phyloP scores from a whole-genome alignment of 2,888 invertebrate genomes.

The Clanis bilineata region DNA sequence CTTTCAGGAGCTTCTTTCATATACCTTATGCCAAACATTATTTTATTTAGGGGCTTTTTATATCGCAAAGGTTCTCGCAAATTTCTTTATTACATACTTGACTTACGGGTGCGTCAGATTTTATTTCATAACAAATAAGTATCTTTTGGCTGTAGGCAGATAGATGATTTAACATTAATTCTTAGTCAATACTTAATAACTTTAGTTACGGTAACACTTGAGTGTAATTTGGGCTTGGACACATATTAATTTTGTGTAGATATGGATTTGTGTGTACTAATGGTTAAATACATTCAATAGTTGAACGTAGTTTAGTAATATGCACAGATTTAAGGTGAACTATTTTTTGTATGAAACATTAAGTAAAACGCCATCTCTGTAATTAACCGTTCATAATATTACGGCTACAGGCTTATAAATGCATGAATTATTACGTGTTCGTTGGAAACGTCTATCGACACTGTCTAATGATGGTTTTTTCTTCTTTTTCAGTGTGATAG shows the following conservation, averaged over 20 bases:
- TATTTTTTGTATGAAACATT: background rate
- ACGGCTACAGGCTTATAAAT: constrained; percentile 4
- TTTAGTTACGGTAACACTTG: background rate
- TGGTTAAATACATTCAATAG: background rate
- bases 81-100: constrained; percentile 11
- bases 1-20: constrained; percentile 36
- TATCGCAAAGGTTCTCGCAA: constrained; percentile 5
- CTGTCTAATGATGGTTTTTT: constrained; percentile 33
- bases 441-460: background rate
- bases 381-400: constrained; percentile 5
- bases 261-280: background rate
- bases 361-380: constrained; percentile 10
- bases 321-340: background rate
- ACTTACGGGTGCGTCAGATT: background rate
- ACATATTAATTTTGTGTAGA: background rate
- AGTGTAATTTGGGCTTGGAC: background rate
- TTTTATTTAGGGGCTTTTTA: constrained; percentile 13
- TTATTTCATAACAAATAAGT: constrained; percentile 7
- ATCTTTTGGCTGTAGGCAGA: background rate
- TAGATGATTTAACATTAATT: background rate
- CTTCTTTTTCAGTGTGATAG: constrained; percentile 93
- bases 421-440: constrained; percentile 2
- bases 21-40: constrained; percentile 12
- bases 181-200: background rate
- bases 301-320: background rate